phyloP scores from a whole-genome alignment of 2,888 invertebrate species.

The Xestia sexstrigata region DNA sequence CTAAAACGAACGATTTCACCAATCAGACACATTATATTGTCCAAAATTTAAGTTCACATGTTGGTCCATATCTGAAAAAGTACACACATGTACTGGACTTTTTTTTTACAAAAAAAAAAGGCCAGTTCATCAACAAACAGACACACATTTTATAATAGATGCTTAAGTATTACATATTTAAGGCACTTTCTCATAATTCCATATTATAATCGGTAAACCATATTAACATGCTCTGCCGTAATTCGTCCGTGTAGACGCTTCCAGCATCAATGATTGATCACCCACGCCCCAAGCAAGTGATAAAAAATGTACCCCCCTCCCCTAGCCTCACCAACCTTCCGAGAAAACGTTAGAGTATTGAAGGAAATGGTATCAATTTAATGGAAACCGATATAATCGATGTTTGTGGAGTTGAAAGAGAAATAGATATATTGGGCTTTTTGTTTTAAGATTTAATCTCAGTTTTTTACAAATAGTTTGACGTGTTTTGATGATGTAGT shows the following conservation, averaged over 20 bases:
- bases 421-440: not conserved
- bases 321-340: conserved; percentile 13
- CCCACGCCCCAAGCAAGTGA: conserved; percentile 46
- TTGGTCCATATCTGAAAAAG: not conserved
- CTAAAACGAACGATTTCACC: not conserved
- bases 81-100: not conserved
- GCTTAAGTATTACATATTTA: not conserved
- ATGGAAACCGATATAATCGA: conserved; percentile 40
- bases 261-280: conserved; percentile 62
- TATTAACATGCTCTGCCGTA: conserved; percentile 29
- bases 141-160: not conserved
- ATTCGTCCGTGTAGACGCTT: conserved; percentile 34
- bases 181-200: conserved; percentile 1
- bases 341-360: conserved; percentile 41
- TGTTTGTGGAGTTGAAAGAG: conserved; percentile 15
- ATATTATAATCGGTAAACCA: conserved; percentile 46
- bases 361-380: conserved; percentile 42
- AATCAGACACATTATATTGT: not conserved
- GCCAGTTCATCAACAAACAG: not conserved
- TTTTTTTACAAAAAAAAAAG: not conserved
- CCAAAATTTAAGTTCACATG: not conserved
- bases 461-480: no score
- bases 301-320: conserved; percentile 56
- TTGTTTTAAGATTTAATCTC: not conserved
- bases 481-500: not conserved